Base-by-base conservation (phyloP, 2,888 invertebrate genomes). In the Biston betularia region DNA sequence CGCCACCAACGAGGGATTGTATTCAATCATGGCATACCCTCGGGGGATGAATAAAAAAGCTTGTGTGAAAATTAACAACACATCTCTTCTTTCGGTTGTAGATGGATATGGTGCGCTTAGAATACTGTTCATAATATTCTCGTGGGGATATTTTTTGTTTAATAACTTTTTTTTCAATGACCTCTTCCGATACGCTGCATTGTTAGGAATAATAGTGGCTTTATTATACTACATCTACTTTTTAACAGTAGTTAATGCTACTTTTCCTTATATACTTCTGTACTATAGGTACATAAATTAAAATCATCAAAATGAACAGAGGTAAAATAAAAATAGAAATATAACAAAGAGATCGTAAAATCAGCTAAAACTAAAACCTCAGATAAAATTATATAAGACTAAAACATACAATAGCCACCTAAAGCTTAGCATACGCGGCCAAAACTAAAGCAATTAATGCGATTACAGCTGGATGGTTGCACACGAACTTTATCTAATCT, bases 51-150 rank as follows among this genome's bases (percentile, higher is more conserved):
- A 78, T 82, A 84, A 83, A 87, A 85, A 83, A 83, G 57, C 73
- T 77, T 78, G 86, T 84, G 89, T 88, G 86, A 89, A 88, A 85
- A 88, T 86, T 83, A 85, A 87, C 86, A 82, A 77, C 83, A 83
- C 77, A 68, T 71, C 66, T 69, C 57, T 68, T 45, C 50, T 38
- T 44, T 45, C 11, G 40, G 38, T 46, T 53, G 48, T 49, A 46
- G 15, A 48, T 6, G 49, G 38, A 56, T 56, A 38, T 35, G 38
- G 24, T 48, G 34, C 38, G 49, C 53, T 49, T 49, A 42, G 42
- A n/a, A 40, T n/a, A 35, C 35, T 48, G 11, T 46, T 14, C 11
- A 24, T 24, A 24, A 24, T 24, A 5, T 48, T 3, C 46, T 9
- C 2, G 2, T 8, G 11, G 24, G 24, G 8, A 10, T 48, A 24